Evolutionary conservation across 2,113 vertebrate genomes (phyloP).

Genomic region (Antechinus flavipes): DNA sequence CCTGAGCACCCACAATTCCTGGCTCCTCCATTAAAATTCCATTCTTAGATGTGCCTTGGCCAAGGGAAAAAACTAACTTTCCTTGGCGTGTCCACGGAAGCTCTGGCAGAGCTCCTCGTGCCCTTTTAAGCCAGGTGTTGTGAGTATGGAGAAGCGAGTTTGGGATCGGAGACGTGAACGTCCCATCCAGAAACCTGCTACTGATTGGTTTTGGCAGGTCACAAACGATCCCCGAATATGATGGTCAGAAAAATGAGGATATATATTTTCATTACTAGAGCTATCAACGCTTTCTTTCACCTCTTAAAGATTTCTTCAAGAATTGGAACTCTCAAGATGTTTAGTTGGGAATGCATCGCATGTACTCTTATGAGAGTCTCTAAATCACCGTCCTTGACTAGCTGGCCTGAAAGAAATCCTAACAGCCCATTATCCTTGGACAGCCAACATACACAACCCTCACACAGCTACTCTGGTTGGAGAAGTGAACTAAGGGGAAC

Average conservation of each 20-base stretch:
- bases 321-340: neutral
- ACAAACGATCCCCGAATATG: conserved; percentile 5
- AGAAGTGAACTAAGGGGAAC: neutral
- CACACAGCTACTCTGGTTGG: neutral
- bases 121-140: conserved; percentile 2
- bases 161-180: conserved; percentile 16
- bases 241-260: conserved; percentile 1
- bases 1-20: conserved; percentile 42
- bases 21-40: conserved; percentile 34
- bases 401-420: conserved; percentile 17
- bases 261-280: neutral
- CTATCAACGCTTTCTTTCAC: neutral
- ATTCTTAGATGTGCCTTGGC: conserved; percentile 32
- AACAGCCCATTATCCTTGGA: conserved; percentile 36
- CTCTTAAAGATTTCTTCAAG: conserved; percentile 47
- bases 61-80: conserved; percentile 55
- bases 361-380: conserved; percentile 28
- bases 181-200: conserved; percentile 28
- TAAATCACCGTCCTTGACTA: conserved; percentile 25
- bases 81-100: conserved; percentile 24
- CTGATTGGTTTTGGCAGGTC: conserved; percentile 36
- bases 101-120: conserved; percentile 20
- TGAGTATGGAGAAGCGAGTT: neutral
- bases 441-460: conserved; percentile 17
- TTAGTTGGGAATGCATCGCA: conserved; percentile 19